A percentile compares a stretch with the other conserved stretches of the same genome.
Evolutionary conservation across 2,888 invertebrate species (phyloP).

Genomic region (Ophion ellenae): DNA sequence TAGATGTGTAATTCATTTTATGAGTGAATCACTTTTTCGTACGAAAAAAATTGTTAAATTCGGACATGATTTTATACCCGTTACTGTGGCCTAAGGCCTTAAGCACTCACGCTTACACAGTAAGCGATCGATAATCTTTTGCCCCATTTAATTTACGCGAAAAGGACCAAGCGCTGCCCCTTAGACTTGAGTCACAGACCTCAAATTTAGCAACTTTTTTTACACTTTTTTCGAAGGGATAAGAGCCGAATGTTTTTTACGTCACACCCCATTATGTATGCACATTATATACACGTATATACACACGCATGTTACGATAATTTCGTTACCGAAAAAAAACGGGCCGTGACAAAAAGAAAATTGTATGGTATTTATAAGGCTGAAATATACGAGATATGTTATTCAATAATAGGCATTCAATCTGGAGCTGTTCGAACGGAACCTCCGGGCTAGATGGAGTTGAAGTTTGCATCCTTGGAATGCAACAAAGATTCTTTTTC

Average conservation of each 20-base stretch:
- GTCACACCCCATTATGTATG: background rate
- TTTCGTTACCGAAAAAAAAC: conserved; percentile 31
- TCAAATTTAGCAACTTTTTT: no score
- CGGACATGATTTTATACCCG: no score
- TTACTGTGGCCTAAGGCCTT: no score
- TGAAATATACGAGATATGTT: conserved; percentile 65
- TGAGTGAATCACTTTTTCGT: no score
- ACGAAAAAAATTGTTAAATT: no score
- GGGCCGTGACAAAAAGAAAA: background rate
- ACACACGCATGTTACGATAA: conserved; percentile 54
- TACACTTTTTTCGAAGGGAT: background rate
- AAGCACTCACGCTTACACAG: no score
- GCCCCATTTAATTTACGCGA: background rate
- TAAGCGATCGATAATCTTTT: background rate
- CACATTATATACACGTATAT: conserved; percentile 38
- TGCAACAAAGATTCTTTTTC: background rate
- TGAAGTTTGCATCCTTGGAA: no score
- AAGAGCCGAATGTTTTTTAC: background rate
- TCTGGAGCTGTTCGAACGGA: conserved; percentile 15
- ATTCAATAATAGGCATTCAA: conserved; percentile 51
- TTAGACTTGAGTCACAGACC: no score
- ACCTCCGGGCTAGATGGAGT: background rate
- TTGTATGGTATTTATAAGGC: conserved; percentile 38
- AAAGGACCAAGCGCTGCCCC: background rate
- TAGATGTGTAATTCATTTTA: no score